These are phyloP conservation scores for Drosophila obscura DNA, from an alignment of 1,140 invertebrate species.

Conservation along the genomic window DNA sequence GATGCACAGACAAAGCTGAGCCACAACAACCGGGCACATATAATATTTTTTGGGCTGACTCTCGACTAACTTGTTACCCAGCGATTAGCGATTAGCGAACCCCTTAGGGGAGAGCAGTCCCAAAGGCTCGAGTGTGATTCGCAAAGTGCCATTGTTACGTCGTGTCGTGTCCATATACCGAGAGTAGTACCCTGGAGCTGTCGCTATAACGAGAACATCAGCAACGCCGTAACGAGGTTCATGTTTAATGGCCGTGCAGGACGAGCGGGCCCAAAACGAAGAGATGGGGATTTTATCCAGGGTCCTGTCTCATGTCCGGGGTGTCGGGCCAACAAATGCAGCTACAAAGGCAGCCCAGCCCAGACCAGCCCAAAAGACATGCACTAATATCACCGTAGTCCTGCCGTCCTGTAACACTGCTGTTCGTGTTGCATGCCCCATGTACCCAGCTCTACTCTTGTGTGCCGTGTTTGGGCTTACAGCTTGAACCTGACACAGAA, in stretches of 20 bases:
- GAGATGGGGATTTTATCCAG: slow-evolving; percentile 23
- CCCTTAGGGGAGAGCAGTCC: no score
- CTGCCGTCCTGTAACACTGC: slow-evolving; percentile 11
- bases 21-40: slow-evolving; percentile 37
- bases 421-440: slow-evolving; percentile 61
- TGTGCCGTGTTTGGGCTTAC: slow-evolving; percentile 52
- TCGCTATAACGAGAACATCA: slow-evolving; percentile 40
- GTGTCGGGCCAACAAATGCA: slow-evolving; percentile 58
- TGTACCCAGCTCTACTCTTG: slow-evolving; percentile 9
- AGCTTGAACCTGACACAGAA: slow-evolving; percentile 81
- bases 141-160: slow-evolving; percentile 29
- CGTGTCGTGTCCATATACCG: slow-evolving; percentile 10
- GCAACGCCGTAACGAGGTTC: slow-evolving; percentile 76
- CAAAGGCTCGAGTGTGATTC: neutral
- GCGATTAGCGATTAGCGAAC: neutral
- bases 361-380: slow-evolving; percentile 62
- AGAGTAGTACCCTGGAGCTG: slow-evolving; percentile 46
- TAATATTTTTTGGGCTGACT: neutral
- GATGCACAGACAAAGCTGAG: slow-evolving; percentile 58
- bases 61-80: slow-evolving; percentile 11
- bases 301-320: slow-evolving; percentile 25
- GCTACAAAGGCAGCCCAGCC: slow-evolving; percentile 60
- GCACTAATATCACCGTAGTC: slow-evolving; percentile 63
- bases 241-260: slow-evolving; percentile 77
- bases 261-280: neutral